These are phyloP conservation scores for Crotalus helleri DNA, from an alignment of 2,113 vertebrate genomes.

Conservation along the genomic window DNA sequence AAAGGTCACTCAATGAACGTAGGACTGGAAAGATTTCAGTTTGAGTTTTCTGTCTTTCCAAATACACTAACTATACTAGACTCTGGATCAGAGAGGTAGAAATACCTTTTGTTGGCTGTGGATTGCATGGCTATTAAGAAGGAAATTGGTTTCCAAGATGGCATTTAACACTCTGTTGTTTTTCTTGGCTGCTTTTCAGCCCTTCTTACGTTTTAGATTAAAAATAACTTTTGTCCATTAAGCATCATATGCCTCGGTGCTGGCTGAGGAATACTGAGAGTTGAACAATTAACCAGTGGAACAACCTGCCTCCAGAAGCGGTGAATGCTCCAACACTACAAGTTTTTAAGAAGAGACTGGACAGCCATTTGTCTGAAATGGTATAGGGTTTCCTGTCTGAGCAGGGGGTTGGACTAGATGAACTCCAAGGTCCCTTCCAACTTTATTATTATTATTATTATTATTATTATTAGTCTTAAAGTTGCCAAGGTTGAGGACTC, in stretches of 20 bases:
- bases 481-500: too few relatives aligned
- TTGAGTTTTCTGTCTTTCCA: not conserved
- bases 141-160: not conserved
- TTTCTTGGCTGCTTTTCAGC: not conserved
- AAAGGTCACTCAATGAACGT: not conserved
- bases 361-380: too few relatives aligned
- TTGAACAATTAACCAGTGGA: too few relatives aligned
- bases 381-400: too few relatives aligned
- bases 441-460: too few relatives aligned
- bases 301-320: too few relatives aligned
- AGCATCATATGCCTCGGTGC: not conserved
- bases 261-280: too few relatives aligned
- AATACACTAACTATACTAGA: not conserved
- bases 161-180: not conserved
- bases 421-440: too few relatives aligned
- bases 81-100: not conserved
- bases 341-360: too few relatives aligned
- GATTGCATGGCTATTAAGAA: not conserved
- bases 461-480: too few relatives aligned
- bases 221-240: not conserved
- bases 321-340: too few relatives aligned
- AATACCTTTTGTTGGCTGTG: not conserved
- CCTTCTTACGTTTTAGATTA: not conserved
- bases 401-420: too few relatives aligned
- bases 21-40: not conserved